phyloP scores from a whole-genome alignment of 2,797 vertebrate species.

The Rhabdomys pumilio region DNA sequence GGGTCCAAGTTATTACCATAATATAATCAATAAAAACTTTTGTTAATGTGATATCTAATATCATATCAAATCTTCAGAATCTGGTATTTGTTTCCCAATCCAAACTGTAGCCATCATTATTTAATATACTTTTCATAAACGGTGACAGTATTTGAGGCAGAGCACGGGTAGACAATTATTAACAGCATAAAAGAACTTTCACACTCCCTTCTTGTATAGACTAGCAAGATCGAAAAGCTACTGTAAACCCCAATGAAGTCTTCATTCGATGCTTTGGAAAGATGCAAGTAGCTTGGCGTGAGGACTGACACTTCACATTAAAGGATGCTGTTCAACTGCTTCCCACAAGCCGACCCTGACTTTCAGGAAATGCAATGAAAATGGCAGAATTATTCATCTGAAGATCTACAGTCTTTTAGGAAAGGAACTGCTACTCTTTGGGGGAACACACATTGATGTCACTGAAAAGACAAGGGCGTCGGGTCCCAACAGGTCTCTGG shows the following conservation, averaged over 20 bases:
- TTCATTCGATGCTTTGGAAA: background rate
- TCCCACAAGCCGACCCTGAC: background rate
- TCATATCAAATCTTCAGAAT: background rate
- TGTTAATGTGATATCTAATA: background rate
- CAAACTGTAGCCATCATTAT: background rate
- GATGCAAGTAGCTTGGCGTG: background rate
- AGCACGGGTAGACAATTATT: background rate
- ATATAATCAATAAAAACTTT: constrained; percentile 32
- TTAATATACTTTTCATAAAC: background rate
- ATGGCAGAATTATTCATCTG: background rate
- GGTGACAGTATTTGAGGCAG: background rate
- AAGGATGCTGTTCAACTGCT: background rate
- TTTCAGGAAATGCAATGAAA: background rate
- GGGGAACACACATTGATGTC: background rate
- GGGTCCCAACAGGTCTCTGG: background rate
- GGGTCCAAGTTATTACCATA: constrained; percentile 23
- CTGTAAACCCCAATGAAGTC: background rate
- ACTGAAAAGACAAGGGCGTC: background rate
- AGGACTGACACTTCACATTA: background rate
- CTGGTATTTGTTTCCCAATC: background rate
- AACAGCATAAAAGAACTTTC: background rate
- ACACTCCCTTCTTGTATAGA: background rate
- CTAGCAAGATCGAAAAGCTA: background rate
- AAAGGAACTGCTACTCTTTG: background rate
- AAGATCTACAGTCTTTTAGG: background rate